phyloP scores from a whole-genome alignment of 2,888 invertebrate species.

The Papilio gigon region DNA sequence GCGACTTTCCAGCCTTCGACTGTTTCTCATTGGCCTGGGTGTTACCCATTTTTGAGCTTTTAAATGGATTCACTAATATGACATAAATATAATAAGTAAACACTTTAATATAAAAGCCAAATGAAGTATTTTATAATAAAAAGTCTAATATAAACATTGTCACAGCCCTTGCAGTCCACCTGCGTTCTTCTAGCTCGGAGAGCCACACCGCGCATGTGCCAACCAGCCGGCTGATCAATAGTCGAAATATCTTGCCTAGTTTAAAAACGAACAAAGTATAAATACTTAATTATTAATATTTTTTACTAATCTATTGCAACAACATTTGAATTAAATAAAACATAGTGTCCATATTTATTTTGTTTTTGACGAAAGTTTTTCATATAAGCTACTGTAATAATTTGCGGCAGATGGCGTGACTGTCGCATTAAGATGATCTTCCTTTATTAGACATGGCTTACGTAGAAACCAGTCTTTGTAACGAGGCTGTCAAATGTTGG shows the following conservation, averaged over 20 bases:
- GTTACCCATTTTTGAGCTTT: slow-evolving; percentile 76
- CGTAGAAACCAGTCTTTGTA: slow-evolving; percentile 12
- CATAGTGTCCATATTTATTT: not conserved
- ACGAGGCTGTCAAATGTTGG: too few species aligned
- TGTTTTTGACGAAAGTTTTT: not conserved
- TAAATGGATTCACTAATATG: slow-evolving; percentile 11
- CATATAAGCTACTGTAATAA: not conserved
- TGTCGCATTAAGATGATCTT: slow-evolving; percentile 16
- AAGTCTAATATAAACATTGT: slow-evolving; percentile 50
- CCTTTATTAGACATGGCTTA: not conserved
- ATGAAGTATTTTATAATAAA: slow-evolving; percentile 35
- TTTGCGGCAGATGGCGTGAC: slow-evolving; percentile 31
- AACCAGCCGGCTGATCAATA: slow-evolving; percentile 32
- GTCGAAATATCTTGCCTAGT: slow-evolving; percentile 7
- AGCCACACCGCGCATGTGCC: slow-evolving; percentile 37
- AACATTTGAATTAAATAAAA: not conserved
- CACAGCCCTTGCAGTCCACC: slow-evolving; percentile 57
- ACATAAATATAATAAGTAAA: slow-evolving; percentile 18
- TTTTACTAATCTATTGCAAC: not conserved
- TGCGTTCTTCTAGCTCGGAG: slow-evolving; percentile 31
- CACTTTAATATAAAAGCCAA: slow-evolving; percentile 11
- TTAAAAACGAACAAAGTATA: not conserved
- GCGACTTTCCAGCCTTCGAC: slow-evolving; percentile 79
- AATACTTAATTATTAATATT: not conserved
- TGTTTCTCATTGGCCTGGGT: slow-evolving; percentile 79